Percentiles rank a stretch among this genome's conserved stretches.
Conservation (phyloP, 2,113 vertebrate species). For the Hemichromis elongatus region DNA sequence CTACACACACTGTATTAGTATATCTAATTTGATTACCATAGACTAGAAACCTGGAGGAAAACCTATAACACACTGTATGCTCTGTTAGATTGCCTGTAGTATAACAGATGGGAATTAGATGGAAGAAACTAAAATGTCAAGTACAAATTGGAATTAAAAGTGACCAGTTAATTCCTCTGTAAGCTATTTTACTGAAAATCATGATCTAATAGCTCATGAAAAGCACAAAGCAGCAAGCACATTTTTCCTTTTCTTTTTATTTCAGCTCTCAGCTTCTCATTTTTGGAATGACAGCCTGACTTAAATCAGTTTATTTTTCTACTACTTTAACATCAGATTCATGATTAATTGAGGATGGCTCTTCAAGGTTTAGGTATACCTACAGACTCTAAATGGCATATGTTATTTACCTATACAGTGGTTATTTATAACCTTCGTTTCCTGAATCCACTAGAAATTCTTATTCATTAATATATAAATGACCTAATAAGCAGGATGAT, state of each 20-base stretch:
- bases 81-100: slow-evolving; percentile 1
- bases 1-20: neutral
- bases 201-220: neutral
- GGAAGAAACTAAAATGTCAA: neutral
- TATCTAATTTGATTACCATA: slow-evolving; percentile 38
- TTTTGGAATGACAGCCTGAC: neutral
- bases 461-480: neutral
- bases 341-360: neutral
- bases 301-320: neutral
- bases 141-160: neutral
- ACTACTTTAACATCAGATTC: neutral
- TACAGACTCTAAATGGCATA: neutral
- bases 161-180: slow-evolving; percentile 18
- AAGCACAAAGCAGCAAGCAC: neutral
- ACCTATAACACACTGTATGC: slow-evolving; percentile 3
- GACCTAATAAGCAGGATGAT: neutral
- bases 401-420: neutral
- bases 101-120: neutral
- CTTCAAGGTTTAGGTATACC: neutral
- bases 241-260: neutral
- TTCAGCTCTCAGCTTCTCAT: neutral
- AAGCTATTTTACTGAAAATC: neutral
- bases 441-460: neutral
- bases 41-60: slow-evolving; percentile 27
- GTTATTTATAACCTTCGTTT: neutral